phyloP scores from a whole-genome alignment of 2,113 vertebrate genomes.

The Rhodinocichla rosea region DNA sequence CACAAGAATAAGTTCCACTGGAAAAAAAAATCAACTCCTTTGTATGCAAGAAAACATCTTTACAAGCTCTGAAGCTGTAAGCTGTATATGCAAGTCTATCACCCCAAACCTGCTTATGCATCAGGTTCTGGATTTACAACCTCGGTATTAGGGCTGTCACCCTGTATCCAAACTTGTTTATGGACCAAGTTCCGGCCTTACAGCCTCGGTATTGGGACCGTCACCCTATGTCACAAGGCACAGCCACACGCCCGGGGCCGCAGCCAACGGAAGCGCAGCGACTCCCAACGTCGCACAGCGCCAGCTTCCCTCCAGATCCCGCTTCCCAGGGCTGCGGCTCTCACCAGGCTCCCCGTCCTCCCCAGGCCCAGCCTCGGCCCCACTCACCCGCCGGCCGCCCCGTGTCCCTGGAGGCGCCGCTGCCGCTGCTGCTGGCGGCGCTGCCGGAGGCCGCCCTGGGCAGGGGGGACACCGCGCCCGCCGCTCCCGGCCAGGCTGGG shows the following conservation, averaged over 20 bases:
- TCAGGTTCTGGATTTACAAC: not conserved
- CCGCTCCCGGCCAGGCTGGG: constrained; percentile 20
- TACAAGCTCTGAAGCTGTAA: not conserved
- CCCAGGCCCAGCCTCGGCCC: not conserved
- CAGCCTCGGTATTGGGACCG: fast-evolving
- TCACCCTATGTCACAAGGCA: not conserved
- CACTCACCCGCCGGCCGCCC: constrained; percentile 70
- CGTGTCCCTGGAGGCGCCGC: constrained; percentile 16
- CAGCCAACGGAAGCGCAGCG: not conserved
- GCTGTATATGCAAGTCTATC: fast-evolving
- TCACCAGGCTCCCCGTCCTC: not conserved
- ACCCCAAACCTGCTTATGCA: not conserved
- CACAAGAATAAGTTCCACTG: not conserved
- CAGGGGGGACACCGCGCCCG: not conserved
- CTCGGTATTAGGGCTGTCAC: not conserved
- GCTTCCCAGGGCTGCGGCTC: not conserved
- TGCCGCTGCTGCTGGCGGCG: not conserved
- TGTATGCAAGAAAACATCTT: fast-evolving
- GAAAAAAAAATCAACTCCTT: not conserved
- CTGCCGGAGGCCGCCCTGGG: not conserved
- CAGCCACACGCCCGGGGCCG: not conserved
- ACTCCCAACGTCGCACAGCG: not conserved
- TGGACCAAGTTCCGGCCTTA: fast-evolving
- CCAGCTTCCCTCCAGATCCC: not conserved
- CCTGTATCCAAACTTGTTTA: not conserved